A percentile compares a stretch with the other conserved stretches of the same genome.
Evolutionary conservation across 2,113 vertebrate species (phyloP).

Genomic region (Phyllostomus discolor): DNA sequence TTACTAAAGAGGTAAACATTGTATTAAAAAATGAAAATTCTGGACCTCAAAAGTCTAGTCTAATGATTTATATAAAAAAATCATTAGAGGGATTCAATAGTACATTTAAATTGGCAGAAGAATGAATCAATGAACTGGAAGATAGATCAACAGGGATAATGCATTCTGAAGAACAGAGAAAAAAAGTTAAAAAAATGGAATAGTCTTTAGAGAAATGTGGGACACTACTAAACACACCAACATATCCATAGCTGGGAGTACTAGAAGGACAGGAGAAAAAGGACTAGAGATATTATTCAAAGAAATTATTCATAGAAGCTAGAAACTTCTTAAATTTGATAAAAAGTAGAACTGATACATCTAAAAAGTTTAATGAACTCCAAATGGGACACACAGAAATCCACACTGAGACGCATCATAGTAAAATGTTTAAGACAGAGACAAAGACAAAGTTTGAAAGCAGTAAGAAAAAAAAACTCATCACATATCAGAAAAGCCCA

Average conservation of each 20-base stretch:
- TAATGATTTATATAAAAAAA: background rate
- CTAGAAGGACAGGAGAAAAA: background rate
- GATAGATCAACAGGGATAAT: background rate
- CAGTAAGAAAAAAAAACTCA: background rate
- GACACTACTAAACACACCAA: too few species aligned
- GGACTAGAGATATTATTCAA: background rate
- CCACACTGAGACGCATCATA: background rate
- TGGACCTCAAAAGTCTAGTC: background rate
- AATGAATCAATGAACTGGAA: background rate
- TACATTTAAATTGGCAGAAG: background rate
- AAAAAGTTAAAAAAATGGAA: background rate
- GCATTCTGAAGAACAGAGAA: background rate
- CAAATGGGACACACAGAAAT: background rate
- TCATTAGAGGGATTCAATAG: background rate
- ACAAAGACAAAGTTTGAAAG: background rate
- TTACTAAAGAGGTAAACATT: background rate
- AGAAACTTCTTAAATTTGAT: background rate
- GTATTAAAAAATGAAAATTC: background rate
- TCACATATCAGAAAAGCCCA: background rate
- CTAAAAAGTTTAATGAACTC: background rate
- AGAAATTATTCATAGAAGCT: background rate
- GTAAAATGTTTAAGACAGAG: background rate
- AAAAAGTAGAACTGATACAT: background rate
- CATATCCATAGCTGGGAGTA: background rate
- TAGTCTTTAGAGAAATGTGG: background rate